Conservation (phyloP, 1,140 invertebrate genomes). For the Caenorhabditis brenneri region DNA sequence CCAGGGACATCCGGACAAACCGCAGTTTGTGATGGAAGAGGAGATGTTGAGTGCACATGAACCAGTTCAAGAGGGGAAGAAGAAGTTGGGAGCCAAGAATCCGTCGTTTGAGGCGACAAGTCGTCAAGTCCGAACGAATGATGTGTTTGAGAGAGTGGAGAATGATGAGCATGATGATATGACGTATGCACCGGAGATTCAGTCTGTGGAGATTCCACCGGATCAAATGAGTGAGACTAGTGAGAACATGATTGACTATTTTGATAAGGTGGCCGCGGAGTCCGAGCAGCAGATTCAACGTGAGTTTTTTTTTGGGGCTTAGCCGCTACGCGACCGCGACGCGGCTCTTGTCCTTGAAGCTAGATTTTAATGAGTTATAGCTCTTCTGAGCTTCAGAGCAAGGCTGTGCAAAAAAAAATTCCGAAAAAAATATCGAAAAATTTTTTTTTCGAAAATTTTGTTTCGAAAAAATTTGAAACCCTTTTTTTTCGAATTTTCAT, state of each 20-base stretch:
- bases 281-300: slow-evolving; percentile 4
- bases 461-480: no score
- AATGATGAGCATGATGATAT: slow-evolving; percentile 65
- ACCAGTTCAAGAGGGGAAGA: background rate
- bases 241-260: slow-evolving; percentile 57
- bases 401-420: no score
- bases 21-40: slow-evolving; percentile 64
- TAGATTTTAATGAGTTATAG: no score
- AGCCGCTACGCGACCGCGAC: no score
- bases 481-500: no score
- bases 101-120: slow-evolving; percentile 58
- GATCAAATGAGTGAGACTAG: slow-evolving; percentile 68
- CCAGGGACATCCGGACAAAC: background rate
- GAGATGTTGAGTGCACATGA: slow-evolving; percentile 60
- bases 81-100: background rate
- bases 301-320: background rate
- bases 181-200: slow-evolving; percentile 68
- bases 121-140: slow-evolving; percentile 59
- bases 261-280: slow-evolving; percentile 48
- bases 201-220: slow-evolving; percentile 66
- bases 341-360: no score
- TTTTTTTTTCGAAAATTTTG: no score
- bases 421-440: no score
- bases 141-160: slow-evolving; percentile 65
- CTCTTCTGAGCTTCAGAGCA: no score